These are phyloP conservation scores for Patella caerulea DNA, from an alignment of 2,888 invertebrate genomes.

Conservation along the genomic window DNA sequence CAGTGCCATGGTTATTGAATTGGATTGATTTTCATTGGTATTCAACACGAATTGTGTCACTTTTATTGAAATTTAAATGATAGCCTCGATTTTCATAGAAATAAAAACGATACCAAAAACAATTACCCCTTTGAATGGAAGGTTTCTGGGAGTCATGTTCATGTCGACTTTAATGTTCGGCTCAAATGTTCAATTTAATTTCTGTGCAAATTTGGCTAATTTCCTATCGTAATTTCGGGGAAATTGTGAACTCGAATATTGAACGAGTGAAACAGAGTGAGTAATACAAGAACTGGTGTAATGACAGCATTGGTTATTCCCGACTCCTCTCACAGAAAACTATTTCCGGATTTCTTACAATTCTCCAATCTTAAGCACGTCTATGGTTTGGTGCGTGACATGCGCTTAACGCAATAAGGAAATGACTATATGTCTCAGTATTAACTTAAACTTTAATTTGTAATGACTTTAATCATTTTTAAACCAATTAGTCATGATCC, in stretches of 20 bases:
- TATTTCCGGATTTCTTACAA: neutral
- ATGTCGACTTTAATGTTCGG: no score
- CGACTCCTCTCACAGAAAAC: neutral
- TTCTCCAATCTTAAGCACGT: neutral
- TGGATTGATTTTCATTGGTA: no score
- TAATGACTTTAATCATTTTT: no score
- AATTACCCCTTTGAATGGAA: no score
- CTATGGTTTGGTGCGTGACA: constrained; percentile 4
- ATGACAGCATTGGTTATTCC: neutral
- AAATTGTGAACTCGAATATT: neutral
- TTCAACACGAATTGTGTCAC: no score
- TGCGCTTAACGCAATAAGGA: neutral
- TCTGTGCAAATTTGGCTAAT: neutral
- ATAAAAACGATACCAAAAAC: no score
- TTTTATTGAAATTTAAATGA: no score
- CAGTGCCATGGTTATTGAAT: no score
- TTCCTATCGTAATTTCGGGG: neutral
- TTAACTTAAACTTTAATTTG: constrained; percentile 2
- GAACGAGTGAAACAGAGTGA: neutral
- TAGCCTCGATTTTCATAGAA: no score
- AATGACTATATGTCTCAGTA: neutral
- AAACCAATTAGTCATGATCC: no score
- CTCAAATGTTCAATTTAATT: constrained; percentile 3
- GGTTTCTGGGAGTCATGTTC: no score
- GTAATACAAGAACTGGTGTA: neutral